Conservation (phyloP, 2,888 invertebrate species). For the Celastrina argiolus region DNA sequence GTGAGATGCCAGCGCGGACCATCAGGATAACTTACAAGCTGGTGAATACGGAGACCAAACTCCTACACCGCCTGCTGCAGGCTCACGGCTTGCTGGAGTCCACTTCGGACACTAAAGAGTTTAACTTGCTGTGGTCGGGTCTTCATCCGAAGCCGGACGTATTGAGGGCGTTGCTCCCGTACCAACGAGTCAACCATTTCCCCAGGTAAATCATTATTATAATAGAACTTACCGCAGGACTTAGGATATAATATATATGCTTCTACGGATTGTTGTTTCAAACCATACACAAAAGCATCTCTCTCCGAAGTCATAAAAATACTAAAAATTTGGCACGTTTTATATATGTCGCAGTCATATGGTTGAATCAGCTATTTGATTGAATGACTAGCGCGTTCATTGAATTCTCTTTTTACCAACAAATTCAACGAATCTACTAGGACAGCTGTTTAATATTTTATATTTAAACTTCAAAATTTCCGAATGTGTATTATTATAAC, state of each 20-base stretch:
- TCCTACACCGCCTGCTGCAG: constrained; percentile 84
- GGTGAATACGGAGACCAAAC: constrained; percentile 88
- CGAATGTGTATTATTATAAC: too few relatives aligned
- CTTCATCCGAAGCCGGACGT: constrained; percentile 94
- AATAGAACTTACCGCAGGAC: neutral
- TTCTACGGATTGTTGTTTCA: neutral
- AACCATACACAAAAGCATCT: too few relatives aligned
- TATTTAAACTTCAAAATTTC: too few relatives aligned
- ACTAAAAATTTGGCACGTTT: too few relatives aligned
- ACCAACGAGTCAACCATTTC: constrained; percentile 97
- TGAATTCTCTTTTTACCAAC: too few relatives aligned
- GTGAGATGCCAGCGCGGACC: constrained; percentile 81
- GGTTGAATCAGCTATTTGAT: too few relatives aligned
- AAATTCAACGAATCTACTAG: too few relatives aligned
- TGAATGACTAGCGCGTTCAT: too few relatives aligned
- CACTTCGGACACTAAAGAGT: constrained; percentile 79
- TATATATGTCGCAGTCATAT: too few relatives aligned
- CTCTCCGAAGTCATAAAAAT: too few relatives aligned
- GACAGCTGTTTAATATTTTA: too few relatives aligned
- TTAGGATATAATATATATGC: too few relatives aligned
- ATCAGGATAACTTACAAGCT: constrained; percentile 88
- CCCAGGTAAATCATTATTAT: constrained; percentile 80
- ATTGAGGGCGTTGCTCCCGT: constrained; percentile 86
- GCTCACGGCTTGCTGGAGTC: constrained; percentile 88
- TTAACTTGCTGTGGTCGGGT: constrained; percentile 95